Evolutionary conservation across 1,140 invertebrate species (phyloP).

Genomic region (Lucilia cuprina): DNA sequence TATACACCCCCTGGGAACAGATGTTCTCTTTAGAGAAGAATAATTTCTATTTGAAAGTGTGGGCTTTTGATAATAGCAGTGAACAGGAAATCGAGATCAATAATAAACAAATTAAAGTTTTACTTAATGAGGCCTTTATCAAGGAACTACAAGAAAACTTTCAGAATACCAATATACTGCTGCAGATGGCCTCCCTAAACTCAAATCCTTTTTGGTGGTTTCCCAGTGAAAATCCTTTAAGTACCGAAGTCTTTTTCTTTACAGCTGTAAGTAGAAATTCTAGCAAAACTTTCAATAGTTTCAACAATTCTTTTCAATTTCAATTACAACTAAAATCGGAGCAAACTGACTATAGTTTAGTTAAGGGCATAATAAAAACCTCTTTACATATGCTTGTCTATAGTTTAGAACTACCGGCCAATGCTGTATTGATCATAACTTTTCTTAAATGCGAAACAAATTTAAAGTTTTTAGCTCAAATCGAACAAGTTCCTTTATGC

Average conservation of each 20-base stretch:
- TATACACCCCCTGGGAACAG: constrained; percentile 23
- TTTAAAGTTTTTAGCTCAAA: background rate
- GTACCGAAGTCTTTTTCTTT: background rate
- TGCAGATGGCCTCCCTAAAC: constrained; percentile 24
- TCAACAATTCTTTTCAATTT: background rate
- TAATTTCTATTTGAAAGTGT: background rate
- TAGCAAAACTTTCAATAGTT: background rate
- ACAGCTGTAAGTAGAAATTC: constrained; percentile 18
- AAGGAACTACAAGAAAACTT: background rate
- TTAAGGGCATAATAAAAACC: background rate
- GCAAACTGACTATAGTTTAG: background rate
- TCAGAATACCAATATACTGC: background rate
- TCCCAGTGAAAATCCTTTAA: constrained; percentile 19
- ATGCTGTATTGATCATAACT: constrained; percentile 25
- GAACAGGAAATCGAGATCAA: background rate
- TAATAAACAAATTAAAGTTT: background rate
- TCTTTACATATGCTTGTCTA: constrained; percentile 27
- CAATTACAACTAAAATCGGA: background rate
- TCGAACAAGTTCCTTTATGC: background rate
- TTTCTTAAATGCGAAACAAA: background rate
- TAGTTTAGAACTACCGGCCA: constrained; percentile 9
- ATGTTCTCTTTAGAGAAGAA: constrained; percentile 2
- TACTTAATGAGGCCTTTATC: background rate
- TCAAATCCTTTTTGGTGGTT: constrained; percentile 38
- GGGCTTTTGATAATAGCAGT: background rate